These are phyloP conservation scores for Operophtera brumata DNA, from an alignment of 2,888 invertebrate genomes.

Conservation along the genomic window DNA sequence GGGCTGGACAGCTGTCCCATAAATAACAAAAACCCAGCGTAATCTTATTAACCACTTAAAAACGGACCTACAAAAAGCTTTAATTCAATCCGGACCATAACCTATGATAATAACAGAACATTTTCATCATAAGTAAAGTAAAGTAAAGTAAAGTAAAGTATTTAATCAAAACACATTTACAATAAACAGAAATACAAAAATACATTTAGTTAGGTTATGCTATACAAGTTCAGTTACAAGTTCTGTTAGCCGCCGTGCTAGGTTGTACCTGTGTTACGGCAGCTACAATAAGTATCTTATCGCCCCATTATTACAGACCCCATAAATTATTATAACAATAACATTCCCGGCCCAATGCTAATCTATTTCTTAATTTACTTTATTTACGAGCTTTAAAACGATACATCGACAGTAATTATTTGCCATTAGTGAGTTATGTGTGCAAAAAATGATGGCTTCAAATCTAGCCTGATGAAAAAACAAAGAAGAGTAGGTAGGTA, in stretches of 20 bases:
- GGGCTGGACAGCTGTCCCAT: too few relatives aligned
- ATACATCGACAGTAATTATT: constrained; percentile 39
- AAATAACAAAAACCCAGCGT: too few relatives aligned
- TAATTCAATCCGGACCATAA: constrained; percentile 34
- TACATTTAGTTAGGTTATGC: too few relatives aligned
- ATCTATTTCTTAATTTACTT: constrained; percentile 47
- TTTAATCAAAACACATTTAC: too few relatives aligned
- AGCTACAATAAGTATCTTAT: constrained; percentile 35
- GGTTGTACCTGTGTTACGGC: too few relatives aligned
- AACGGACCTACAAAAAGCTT: neutral
- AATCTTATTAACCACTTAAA: neutral
- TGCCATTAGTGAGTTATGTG: constrained; percentile 44
- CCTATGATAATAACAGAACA: neutral
- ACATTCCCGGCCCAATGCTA: constrained; percentile 28
- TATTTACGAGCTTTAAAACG: constrained; percentile 42
- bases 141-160: too few relatives aligned
- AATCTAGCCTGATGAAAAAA: constrained; percentile 3
- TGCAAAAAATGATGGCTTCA: constrained; percentile 40
- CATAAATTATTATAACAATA: constrained; percentile 50
- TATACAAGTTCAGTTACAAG: too few relatives aligned
- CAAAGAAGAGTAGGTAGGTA: too few relatives aligned
- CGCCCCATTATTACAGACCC: constrained; percentile 37
- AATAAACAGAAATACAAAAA: too few relatives aligned
- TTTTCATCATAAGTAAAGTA: too few relatives aligned
- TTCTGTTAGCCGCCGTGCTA: too few relatives aligned